Evolutionary conservation across 2,888 invertebrate genomes (phyloP).

Genomic region (Cheilosia pagana): DNA sequence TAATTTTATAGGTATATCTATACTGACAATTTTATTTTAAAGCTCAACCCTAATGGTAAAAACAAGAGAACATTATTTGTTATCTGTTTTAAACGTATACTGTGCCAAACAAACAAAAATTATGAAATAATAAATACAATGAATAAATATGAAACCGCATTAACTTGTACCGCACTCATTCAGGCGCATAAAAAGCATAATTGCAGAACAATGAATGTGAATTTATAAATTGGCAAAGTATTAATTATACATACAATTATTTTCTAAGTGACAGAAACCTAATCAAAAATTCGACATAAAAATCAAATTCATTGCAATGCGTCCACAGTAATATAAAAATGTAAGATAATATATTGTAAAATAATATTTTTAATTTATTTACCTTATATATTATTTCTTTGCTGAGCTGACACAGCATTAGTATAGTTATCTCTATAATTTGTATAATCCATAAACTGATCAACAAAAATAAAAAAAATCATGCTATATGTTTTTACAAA

Average conservation of each 20-base stretch:
- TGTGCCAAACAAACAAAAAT: constrained; percentile 47
- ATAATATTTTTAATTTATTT: constrained; percentile 14
- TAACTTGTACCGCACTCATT: constrained; percentile 18
- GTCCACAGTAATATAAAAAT: constrained; percentile 56
- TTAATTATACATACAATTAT: background rate
- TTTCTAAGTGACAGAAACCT: constrained; percentile 6
- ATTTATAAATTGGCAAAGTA: constrained; percentile 8
- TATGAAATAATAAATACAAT: background rate
- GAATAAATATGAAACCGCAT: constrained; percentile 8
- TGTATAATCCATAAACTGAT: background rate
- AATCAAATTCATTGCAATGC: constrained; percentile 64
- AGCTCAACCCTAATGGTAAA: constrained; percentile 18
- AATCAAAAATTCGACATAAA: constrained; percentile 43
- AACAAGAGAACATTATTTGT: constrained; percentile 44
- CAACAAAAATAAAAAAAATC: no score
- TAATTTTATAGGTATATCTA: constrained; percentile 64
- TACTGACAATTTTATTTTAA: constrained; percentile 38
- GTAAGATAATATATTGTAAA: constrained; percentile 61
- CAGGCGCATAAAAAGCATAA: background rate
- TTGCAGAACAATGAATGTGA: constrained; percentile 5
- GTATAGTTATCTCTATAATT: constrained; percentile 2
- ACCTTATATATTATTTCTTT: constrained; percentile 2
- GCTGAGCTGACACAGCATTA: background rate
- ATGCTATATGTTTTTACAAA: background rate
- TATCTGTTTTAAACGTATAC: constrained; percentile 55